phyloP scores from a whole-genome alignment of 2,797 vertebrate species.

The Microchirus variegatus region DNA sequence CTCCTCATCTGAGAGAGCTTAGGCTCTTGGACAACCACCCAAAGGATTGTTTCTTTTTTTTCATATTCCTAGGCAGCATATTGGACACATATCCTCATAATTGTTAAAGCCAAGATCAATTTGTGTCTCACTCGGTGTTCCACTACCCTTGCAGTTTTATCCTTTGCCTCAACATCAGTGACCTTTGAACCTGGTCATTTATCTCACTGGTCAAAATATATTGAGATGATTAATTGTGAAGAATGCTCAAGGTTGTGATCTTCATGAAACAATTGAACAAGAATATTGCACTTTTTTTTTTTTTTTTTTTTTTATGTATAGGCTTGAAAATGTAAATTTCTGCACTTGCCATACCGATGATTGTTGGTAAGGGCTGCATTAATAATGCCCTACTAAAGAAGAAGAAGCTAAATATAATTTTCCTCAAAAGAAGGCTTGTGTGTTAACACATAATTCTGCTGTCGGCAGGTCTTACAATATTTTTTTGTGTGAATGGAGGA shows the following conservation, averaged over 20 bases:
- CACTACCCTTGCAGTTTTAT: conserved; percentile 59
- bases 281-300: too few species aligned
- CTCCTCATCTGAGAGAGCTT: conserved; percentile 40
- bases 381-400: neutral
- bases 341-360: too few species aligned
- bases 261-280: conserved; percentile 37
- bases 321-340: too few species aligned
- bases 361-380: too few species aligned
- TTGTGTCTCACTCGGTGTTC: conserved; percentile 24
- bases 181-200: conserved; percentile 69
- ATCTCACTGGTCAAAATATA: conserved; percentile 55
- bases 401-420: neutral
- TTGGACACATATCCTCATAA: conserved; percentile 41
- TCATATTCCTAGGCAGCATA: conserved; percentile 17
- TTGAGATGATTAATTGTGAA: conserved; percentile 62
- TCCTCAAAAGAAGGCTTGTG: conserved; percentile 3
- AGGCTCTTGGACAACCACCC: conserved; percentile 27
- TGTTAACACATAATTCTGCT: conserved; percentile 12
- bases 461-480: neutral
- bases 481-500: conserved; percentile 23
- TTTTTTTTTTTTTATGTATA: too few species aligned
- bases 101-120: conserved; percentile 33
- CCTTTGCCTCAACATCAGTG: conserved; percentile 48
- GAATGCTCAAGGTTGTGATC: conserved; percentile 54
- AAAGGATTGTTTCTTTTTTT: conserved; percentile 23